Conservation (phyloP, 2,797 vertebrate species). For the Chaenodraco wilsoni region DNA sequence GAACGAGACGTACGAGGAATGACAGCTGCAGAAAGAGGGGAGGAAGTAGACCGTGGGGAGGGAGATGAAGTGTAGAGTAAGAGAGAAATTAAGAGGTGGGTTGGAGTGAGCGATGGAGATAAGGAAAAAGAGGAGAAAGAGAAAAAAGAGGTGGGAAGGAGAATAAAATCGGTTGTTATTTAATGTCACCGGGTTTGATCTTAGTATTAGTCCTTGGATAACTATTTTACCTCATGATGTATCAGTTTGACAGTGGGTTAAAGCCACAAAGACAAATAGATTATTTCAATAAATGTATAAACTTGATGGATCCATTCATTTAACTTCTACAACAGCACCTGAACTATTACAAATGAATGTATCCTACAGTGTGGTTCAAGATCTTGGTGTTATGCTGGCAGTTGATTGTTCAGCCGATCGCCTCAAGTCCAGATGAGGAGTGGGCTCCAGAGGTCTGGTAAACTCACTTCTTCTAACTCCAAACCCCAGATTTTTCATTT, state of each 20-base stretch:
- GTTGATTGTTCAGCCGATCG: no score
- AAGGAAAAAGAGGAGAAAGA: neutral
- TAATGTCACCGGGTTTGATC: neutral
- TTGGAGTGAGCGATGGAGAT: neutral
- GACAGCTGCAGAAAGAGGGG: slow-evolving; percentile 86
- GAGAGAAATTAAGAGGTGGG: slow-evolving; percentile 5
- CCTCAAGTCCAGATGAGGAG: neutral
- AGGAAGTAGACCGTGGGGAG: slow-evolving; percentile 29
- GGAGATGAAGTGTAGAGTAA: slow-evolving; percentile 1
- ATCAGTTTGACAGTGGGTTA: neutral
- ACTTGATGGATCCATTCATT: no score
- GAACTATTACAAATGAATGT: no score
- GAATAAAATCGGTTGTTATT: slow-evolving; percentile 8
- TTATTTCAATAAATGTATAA: no score
- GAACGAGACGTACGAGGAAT: slow-evolving; percentile 91
- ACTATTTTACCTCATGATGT: slow-evolving; percentile 4
- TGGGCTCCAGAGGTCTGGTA: neutral
- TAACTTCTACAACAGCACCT: no score
- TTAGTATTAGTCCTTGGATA: slow-evolving; percentile 3
- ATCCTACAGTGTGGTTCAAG: neutral
- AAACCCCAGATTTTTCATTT: neutral
- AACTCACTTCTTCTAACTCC: neutral
- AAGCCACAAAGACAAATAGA: neutral
- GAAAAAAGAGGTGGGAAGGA: slow-evolving; percentile 1
- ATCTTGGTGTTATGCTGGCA: neutral